Base-by-base conservation (phyloP, 2,113 vertebrate species). In the Thalassoma bifasciatum region DNA sequence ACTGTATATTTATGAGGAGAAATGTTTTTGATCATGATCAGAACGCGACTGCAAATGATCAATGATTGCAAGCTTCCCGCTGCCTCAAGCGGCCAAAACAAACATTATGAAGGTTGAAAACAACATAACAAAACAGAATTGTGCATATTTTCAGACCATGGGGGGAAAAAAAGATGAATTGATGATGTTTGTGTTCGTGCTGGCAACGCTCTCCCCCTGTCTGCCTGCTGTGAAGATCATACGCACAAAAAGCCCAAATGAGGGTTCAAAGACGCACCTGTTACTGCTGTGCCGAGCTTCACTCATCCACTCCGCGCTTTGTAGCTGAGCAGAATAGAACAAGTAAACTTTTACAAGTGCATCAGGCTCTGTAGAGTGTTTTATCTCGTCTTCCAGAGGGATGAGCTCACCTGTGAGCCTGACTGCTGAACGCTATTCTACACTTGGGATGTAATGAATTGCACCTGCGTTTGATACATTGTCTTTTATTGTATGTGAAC, bases 401-500 rank as follows among this genome's bases (percentile, higher is more conserved):
- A 44, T 30, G 30, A 66, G 23, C 22, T 47, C 14, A 0, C 21
- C 61, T 14, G 14, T 13, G 30, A 59, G 47, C n/a, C 7, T 42
- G 19, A 10, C 22, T n/a, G n/a, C n/a, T n/a, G 38, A 66, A 49
- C 24, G 21, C 37, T n/a, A 38, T 16, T 66, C n/a, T 34, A 11
- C 13, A 17, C 34, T 17, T 49, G 5, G 46, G 24, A 17, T 56
- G 42, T 40, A 50, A 51, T 63, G 56, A 8, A 46, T 66, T 24
- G 9, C 44, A 47, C 42, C 40, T 76, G 37, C 24, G 50, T 6
- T 24, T 61, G 46, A 65, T 34, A 38, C 19, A 60, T 50, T 49
- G 22, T 22, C 1, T 72, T 84, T 85, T 79, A 85, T 78, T 69
- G 51, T 40, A 58, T 80, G 80, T 86, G 69, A 75, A 75, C 88